Evolutionary conservation across 1,140 invertebrate genomes (phyloP).

Genomic region (Drosophila sproati): DNA sequence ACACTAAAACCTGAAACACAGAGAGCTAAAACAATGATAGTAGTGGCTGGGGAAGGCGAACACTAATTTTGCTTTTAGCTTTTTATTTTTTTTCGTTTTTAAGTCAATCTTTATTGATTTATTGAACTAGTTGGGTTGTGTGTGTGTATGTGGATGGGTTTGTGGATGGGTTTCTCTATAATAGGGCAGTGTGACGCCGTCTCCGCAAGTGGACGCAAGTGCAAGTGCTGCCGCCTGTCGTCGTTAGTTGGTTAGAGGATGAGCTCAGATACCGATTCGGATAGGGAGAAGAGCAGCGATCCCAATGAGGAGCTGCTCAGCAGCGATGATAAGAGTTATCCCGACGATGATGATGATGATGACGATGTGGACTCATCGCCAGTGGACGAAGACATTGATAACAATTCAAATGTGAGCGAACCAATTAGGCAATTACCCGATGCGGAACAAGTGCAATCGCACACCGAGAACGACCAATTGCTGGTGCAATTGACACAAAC

Average conservation of each 20-base stretch:
- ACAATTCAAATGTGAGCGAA: constrained; percentile 14
- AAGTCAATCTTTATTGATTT: constrained; percentile 79
- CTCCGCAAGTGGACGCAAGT: constrained; percentile 5
- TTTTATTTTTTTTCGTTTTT: constrained; percentile 13
- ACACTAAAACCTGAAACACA: constrained; percentile 2
- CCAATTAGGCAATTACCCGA: constrained; percentile 18
- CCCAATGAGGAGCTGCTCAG: constrained; percentile 71
- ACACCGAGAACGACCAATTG: constrained; percentile 15
- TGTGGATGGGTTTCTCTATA: constrained; percentile 40
- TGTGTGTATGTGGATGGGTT: neutral
- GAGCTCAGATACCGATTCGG: constrained; percentile 61
- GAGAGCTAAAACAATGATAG: constrained; percentile 38
- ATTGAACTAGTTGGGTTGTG: constrained; percentile 33
- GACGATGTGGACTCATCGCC: constrained; percentile 57
- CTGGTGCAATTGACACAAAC: constrained; percentile 38
- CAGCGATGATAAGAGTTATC: constrained; percentile 71
- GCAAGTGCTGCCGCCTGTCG: constrained; percentile 22
- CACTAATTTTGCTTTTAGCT: constrained; percentile 34
- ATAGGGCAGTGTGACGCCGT: constrained; percentile 43
- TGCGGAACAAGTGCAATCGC: constrained; percentile 28
- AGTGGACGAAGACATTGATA: constrained; percentile 24
- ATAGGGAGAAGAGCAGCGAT: constrained; percentile 75
- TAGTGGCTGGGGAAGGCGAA: neutral
- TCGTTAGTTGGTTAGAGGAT: neutral
- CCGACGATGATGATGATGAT: constrained; percentile 59